Conservation (phyloP, 2,888 invertebrate genomes). For the Steromphala cineraria region DNA sequence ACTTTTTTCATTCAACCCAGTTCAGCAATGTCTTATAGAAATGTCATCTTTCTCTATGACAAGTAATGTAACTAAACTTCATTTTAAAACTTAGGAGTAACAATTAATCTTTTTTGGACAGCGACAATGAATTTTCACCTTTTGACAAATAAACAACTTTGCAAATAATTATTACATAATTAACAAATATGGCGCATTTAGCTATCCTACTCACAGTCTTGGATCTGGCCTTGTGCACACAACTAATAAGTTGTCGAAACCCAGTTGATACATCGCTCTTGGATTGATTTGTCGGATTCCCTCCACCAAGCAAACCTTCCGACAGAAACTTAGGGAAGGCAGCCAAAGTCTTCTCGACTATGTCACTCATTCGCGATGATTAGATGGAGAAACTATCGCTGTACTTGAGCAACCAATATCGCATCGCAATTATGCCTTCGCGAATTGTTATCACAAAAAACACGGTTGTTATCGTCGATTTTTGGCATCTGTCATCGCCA, state of each 20-base stretch:
- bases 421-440: too few species aligned
- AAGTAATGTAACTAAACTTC: too few species aligned
- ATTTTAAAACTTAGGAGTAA: too few species aligned
- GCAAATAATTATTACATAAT: too few species aligned
- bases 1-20: too few species aligned
- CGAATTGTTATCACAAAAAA: background rate
- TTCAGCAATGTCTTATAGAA: too few species aligned
- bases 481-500: background rate
- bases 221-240: constrained; percentile 34
- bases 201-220: constrained; percentile 30
- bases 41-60: too few species aligned
- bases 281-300: constrained; percentile 22
- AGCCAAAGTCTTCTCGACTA: constrained; percentile 57
- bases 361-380: constrained; percentile 46
- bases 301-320: constrained; percentile 39
- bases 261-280: constrained; percentile 20
- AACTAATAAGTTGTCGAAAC: constrained; percentile 35
- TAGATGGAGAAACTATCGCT: background rate
- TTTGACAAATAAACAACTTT: too few species aligned
- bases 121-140: too few species aligned
- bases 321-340: constrained; percentile 54
- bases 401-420: background rate
- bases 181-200: too few species aligned
- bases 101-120: too few species aligned
- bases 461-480: background rate